Percentiles rank a stretch among this genome's conserved stretches.
Evolutionary conservation across 2,888 invertebrate genomes (phyloP).

Genomic region (Drosophila leonis): DNA sequence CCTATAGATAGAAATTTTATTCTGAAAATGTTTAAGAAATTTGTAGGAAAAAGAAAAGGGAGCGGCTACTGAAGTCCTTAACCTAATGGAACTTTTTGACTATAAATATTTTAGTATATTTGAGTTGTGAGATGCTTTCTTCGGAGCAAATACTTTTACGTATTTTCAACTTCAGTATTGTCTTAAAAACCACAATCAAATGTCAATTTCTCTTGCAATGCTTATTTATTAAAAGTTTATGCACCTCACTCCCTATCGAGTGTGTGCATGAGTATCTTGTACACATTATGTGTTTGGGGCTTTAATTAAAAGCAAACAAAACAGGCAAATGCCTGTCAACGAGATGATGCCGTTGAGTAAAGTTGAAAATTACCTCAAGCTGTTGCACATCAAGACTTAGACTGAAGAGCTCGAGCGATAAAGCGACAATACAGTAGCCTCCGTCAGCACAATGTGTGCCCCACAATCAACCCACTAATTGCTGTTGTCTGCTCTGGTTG

Average conservation of each 20-base stretch:
- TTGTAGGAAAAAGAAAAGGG: no score
- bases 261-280: slow-evolving; percentile 21
- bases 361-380: slow-evolving; percentile 83
- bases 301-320: slow-evolving; percentile 79
- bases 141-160: not conserved
- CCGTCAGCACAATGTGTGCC: not conserved
- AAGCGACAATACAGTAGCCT: not conserved
- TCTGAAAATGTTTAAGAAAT: no score
- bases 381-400: slow-evolving; percentile 75
- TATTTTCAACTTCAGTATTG: not conserved
- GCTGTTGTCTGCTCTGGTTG: slow-evolving; percentile 29
- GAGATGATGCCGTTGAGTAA: slow-evolving; percentile 51
- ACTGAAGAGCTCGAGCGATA: slow-evolving; percentile 12
- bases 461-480: slow-evolving; percentile 54
- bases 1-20: no score
- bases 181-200: slow-evolving; percentile 32
- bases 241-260: not conserved
- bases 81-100: not conserved
- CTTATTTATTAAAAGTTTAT: slow-evolving; percentile 18
- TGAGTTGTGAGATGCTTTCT: not conserved
- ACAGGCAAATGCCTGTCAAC: slow-evolving; percentile 67
- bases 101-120: not conserved
- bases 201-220: slow-evolving; percentile 22
- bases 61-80: not conserved
- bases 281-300: slow-evolving; percentile 55